These are phyloP conservation scores for Theonella swinhoei DNA, from an alignment of 37 sponge, comb jelly and placozoan species.

Conservation along the genomic window DNA sequence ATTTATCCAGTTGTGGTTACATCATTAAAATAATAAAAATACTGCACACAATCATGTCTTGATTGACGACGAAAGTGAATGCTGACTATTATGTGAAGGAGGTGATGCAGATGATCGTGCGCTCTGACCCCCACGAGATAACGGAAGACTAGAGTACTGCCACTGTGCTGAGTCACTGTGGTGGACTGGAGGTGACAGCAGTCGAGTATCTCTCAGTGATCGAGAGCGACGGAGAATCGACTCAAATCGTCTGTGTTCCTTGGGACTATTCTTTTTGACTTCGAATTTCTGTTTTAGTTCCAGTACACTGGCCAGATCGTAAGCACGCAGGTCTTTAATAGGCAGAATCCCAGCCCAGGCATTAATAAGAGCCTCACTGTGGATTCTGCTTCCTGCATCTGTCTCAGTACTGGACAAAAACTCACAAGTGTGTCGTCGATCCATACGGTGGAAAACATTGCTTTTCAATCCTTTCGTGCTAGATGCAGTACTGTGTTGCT, in stretches of 20 bases:
- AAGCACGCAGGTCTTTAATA: neutral
- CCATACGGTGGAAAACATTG: neutral
- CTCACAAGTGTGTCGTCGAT: neutral
- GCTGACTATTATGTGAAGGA: neutral
- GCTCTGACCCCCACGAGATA: no score
- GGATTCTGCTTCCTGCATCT: no score
- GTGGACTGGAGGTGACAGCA: neutral
- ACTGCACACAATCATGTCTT: no score
- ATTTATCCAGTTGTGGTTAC: no score
- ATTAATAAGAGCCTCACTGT: neutral
- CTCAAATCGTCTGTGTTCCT: neutral
- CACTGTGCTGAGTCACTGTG: no score
- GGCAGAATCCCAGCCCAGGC: conserved; percentile 14
- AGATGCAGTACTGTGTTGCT: neutral
- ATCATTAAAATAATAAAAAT: no score
- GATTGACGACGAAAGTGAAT: neutral
- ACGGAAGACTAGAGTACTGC: no score
- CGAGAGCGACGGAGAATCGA: neutral
- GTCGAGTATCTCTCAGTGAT: neutral
- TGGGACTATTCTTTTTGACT: conserved; percentile 1
- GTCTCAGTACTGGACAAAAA: neutral
- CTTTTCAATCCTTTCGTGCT: neutral
- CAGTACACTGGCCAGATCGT: conserved; percentile 19
- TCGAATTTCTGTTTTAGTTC: conserved; percentile 62
- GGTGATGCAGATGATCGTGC: neutral